Evolutionary conservation across 2,888 invertebrate genomes (phyloP), one percentile per base, ranked within the genome.

Genomic region (Archips xylosteana): DNA sequence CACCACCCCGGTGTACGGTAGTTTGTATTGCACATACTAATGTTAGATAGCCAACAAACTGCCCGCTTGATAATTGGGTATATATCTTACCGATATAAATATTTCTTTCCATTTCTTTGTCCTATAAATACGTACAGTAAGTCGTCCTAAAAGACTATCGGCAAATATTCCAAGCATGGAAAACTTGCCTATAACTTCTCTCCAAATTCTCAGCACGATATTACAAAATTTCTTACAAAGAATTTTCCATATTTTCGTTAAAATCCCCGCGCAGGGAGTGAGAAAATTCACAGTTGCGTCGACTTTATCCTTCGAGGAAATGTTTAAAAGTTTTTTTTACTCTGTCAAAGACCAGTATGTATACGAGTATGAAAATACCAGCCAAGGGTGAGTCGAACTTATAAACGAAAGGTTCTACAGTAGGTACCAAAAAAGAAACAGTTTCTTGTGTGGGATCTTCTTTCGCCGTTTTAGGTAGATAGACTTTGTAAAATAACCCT

Each of bases 181-280:
- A 54, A 54, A 54, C 23, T 23, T 54, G 54, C 54, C 59, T 45
- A 39, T 32, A 64, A 70, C 45, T 34, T 47, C 42, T 34, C 10
- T 34, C 8, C 47, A 34, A 64, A 64, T 71, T 71, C 9, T 3
- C 9, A 3, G 36, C 47, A 59, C 45, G 47, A 71, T 71, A 64
- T 71, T 65, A 71, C 23, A 36, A 65, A 65, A 59, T 71, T n/a
- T 59, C 59, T 71, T 9, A 39, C 64, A 1, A 59, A 60, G 70
- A 71, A 71, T 64, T 59, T 71, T 47, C 59, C 64, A 65, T 64
- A 70, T 63, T 70, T 70, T 45, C 49, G 47, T 32, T 10, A 62
- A 62, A 42, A 62, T 10, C 23, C 15, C n/a, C 9, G 39, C 61
- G 61, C 9, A 15, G 1, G 10, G 13, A 15, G n/a, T 3, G 10